A percentile compares a stretch with the other conserved stretches of the same genome.
Conservation (phyloP, 2,888 invertebrate genomes). For the Chrysotoxum bicinctum region DNA sequence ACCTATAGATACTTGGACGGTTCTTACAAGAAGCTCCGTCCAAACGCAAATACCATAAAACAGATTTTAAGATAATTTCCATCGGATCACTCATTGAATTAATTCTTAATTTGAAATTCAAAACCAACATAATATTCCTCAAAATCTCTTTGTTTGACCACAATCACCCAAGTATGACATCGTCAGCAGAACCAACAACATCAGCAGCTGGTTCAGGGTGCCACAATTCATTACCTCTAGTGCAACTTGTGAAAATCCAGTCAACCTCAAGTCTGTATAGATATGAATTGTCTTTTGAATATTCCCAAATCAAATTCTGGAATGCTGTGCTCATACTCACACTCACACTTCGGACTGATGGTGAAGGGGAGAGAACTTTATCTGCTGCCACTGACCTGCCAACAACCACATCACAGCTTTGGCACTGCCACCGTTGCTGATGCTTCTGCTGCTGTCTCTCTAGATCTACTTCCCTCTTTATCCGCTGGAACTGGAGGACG, state of each 20-base stretch:
- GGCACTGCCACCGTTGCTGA: background rate
- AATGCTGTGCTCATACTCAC: background rate
- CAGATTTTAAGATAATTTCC: background rate
- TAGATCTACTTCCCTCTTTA: background rate
- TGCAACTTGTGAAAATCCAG: conserved; percentile 26
- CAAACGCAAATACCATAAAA: background rate
- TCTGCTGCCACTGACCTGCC: conserved; percentile 34
- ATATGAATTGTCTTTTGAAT: conserved; percentile 33
- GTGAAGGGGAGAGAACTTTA: background rate
- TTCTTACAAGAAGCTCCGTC: no score
- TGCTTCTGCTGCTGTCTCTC: background rate
- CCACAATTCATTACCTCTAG: conserved; percentile 26
- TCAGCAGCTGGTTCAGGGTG: conserved; percentile 5
- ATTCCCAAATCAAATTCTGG: conserved; percentile 52
- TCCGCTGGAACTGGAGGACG: background rate
- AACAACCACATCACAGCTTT: conserved; percentile 39
- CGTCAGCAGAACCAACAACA: conserved; percentile 3
- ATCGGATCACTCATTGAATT: background rate
- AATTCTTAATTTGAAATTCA: conserved; percentile 3
- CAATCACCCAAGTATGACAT: conserved; percentile 14
- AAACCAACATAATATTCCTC: conserved; percentile 3
- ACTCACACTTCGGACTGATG: background rate
- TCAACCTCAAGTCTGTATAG: conserved; percentile 12
- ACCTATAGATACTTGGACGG: no score
- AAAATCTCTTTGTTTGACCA: conserved; percentile 23